phyloP scores from a whole-genome alignment of 35 echinoderm and acorn worm species.

The Hemicentrotus pulcherrimus region DNA sequence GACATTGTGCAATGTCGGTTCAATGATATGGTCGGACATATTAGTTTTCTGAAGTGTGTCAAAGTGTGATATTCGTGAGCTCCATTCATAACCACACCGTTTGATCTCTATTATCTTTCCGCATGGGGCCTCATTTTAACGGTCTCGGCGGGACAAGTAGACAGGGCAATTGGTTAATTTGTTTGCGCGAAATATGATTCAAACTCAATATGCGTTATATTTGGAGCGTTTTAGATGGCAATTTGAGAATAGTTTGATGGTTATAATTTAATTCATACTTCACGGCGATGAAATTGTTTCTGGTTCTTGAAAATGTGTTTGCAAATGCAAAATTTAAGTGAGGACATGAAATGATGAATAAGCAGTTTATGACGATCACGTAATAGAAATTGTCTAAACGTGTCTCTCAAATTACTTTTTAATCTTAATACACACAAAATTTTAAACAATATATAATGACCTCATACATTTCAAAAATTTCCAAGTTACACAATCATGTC shows the following conservation, averaged over 20 bases:
- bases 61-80: constrained; percentile 2
- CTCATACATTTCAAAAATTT: too few relatives aligned
- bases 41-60: neutral
- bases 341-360: neutral
- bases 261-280: neutral
- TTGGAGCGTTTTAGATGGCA: neutral
- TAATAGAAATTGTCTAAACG: too few relatives aligned
- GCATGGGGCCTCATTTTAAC: neutral
- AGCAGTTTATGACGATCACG: too few relatives aligned
- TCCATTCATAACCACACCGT: neutral
- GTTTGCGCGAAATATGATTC: neutral
- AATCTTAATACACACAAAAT: too few relatives aligned
- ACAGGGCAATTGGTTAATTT: neutral
- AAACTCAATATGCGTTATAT: neutral
- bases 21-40: neutral
- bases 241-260: neutral
- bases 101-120: neutral
- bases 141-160: neutral
- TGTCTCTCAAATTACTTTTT: too few relatives aligned
- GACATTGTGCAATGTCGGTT: neutral
- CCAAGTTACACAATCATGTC: too few relatives aligned
- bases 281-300: neutral
- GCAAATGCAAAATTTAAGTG: neutral
- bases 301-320: neutral
- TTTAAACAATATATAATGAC: too few relatives aligned